Evolutionary conservation across 2,113 vertebrate species (phyloP), one percentile per base, ranked within the genome.

Genomic region (Phrynosoma platyrhinos): DNA sequence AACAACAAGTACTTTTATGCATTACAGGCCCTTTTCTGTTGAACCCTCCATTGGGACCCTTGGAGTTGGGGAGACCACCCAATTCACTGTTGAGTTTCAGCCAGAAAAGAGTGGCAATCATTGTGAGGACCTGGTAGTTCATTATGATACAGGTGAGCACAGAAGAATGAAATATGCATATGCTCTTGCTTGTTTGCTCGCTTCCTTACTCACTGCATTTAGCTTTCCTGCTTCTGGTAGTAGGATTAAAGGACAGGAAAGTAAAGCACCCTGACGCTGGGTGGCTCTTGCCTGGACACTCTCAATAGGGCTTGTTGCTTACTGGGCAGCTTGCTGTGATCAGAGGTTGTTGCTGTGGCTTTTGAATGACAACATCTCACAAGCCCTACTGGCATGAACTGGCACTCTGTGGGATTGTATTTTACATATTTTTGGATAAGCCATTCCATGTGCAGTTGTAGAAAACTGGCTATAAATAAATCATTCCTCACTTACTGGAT

Each of bases 11-110:
- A 9, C 27, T 30, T 87, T n/a, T 40, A 9, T 94, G 25, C 87
- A 7, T 93, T 95, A 52, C 94, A 99, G 98, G 47, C 98, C 98
- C 27, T 99, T 99, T 94, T 96, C 97, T 18, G 96, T 97, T 3
- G 94, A 92, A 8, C 98, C 97, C 0, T 86, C 94, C 4, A 13
- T 53, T 4, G 98, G 97, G 52, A 97, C 94, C 20, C 96, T 98
- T 25, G 96, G 87, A 2, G 64, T 97, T 10, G 97, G 97, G 0
- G 95, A 97, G 4, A 75, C 93, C 90, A 89, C 97, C 95, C 97
- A 98, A 84, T 96, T 99, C 82, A 97, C 96, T 0, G 95, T 99
- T 82, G 91, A 94, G 30, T 99, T 97, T 91, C 95, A 96, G 23
- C 98, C 98, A 0, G 95, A 95, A 92, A 96, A 89, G 6, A 84